phyloP scores from a whole-genome alignment of 2,797 vertebrate genomes.

The Eulemur coronatus region DNA sequence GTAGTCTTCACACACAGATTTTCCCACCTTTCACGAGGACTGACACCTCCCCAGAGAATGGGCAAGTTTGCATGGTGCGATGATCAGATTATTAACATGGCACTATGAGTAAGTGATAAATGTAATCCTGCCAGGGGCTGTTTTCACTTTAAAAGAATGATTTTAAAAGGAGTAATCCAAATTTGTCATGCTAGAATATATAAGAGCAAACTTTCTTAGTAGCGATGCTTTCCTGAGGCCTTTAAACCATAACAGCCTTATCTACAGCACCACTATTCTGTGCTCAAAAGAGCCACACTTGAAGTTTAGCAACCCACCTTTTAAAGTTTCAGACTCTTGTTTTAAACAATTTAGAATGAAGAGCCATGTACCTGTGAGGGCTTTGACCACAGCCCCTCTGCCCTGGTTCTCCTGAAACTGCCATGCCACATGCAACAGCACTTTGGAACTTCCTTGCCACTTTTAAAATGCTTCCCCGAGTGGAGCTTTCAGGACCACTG shows the following conservation, averaged over 20 bases:
- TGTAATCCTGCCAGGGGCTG: neutral
- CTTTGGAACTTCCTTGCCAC: neutral
- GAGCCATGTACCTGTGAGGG: neutral
- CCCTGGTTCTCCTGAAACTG: neutral
- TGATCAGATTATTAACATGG: neutral
- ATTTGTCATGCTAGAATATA: neutral
- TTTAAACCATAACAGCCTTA: neutral
- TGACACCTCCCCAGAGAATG: neutral
- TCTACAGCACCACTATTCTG: neutral
- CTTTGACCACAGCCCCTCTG: neutral
- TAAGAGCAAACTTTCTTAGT: neutral
- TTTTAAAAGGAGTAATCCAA: neutral
- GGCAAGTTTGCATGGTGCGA: neutral
- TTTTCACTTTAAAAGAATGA: neutral
- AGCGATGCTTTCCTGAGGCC: neutral
- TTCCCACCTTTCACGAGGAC: neutral
- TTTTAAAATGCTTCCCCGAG: neutral
- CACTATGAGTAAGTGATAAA: neutral
- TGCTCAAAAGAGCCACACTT: neutral
- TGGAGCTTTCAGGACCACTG: neutral
- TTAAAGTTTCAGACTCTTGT: neutral
- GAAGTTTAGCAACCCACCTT: neutral
- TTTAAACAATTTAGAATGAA: neutral
- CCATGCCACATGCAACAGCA: neutral
- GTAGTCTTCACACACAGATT: neutral